Conservation (phyloP, 2,888 invertebrate species). For the Cenopis cana region DNA sequence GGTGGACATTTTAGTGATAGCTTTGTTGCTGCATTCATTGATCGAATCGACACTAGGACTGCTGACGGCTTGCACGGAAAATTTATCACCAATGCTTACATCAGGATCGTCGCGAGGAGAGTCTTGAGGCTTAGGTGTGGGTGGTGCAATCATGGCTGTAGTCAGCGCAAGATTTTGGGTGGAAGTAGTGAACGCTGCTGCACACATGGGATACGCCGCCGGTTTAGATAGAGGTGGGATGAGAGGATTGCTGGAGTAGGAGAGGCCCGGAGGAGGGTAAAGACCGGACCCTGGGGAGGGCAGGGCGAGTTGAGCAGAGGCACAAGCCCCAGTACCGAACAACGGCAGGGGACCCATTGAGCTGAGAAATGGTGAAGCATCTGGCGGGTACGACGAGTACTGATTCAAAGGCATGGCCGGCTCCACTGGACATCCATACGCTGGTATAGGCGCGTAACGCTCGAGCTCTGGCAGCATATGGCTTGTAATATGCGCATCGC, state of each 20-base stretch:
- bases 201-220: constrained; percentile 84
- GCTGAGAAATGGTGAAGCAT: constrained; percentile 85
- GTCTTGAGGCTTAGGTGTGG: constrained; percentile 80
- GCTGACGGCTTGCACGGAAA: constrained; percentile 69
- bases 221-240: constrained; percentile 84
- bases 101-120: constrained; percentile 78
- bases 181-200: constrained; percentile 93
- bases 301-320: constrained; percentile 86
- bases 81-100: constrained; percentile 69
- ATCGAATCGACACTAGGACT: constrained; percentile 75
- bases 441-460: constrained; percentile 75
- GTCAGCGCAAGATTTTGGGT: constrained; percentile 93
- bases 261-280: constrained; percentile 85
- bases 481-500: constrained; percentile 64
- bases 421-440: constrained; percentile 86
- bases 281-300: constrained; percentile 88
- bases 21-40: constrained; percentile 63
- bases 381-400: constrained; percentile 82
- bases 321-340: constrained; percentile 81
- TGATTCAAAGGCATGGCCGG: constrained; percentile 80
- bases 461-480: constrained; percentile 72
- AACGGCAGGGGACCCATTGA: constrained; percentile 86
- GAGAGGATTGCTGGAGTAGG: constrained; percentile 82
- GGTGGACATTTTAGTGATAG: constrained; percentile 69
- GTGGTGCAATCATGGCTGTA: constrained; percentile 91